A percentile compares a stretch with the other conserved stretches of the same genome.
These are phyloP conservation scores for Hypanus sabinus DNA, from an alignment of 2,113 vertebrate species.

Conservation along the genomic window DNA sequence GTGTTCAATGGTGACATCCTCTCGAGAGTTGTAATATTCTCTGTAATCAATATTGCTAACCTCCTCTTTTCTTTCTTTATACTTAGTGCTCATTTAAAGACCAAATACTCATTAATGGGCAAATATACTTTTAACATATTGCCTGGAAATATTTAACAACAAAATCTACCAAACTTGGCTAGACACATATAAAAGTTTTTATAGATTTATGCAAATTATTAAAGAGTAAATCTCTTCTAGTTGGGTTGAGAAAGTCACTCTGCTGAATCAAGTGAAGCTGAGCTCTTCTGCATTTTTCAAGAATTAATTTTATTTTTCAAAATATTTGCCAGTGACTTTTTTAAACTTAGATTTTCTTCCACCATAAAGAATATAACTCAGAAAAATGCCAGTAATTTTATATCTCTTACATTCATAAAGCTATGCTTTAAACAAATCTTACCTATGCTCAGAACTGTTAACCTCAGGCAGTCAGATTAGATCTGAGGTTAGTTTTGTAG, in stretches of 20 bases:
- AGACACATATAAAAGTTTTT: background rate
- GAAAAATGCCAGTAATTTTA: no score
- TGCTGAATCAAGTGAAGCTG: background rate
- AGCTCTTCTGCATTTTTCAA: background rate
- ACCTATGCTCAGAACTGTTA: background rate
- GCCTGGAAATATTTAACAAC: background rate
- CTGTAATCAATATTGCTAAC: no score
- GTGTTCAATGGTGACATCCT: no score
- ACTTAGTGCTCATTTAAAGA: background rate
- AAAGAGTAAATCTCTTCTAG: background rate
- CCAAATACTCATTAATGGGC: background rate
- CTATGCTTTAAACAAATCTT: background rate
- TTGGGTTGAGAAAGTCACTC: background rate
- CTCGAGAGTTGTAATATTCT: no score
- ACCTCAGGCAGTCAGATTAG: background rate
- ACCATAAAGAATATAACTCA: background rate
- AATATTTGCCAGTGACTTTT: background rate
- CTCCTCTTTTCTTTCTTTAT: no score
- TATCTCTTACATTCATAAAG: background rate
- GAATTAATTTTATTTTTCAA: background rate
- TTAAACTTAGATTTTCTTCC: background rate
- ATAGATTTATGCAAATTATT: no score
- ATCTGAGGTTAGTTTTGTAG: background rate
- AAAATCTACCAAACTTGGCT: background rate
- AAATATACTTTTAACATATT: background rate